Conservation (phyloP, 2,888 invertebrate genomes). For the Cantharis nigra region DNA sequence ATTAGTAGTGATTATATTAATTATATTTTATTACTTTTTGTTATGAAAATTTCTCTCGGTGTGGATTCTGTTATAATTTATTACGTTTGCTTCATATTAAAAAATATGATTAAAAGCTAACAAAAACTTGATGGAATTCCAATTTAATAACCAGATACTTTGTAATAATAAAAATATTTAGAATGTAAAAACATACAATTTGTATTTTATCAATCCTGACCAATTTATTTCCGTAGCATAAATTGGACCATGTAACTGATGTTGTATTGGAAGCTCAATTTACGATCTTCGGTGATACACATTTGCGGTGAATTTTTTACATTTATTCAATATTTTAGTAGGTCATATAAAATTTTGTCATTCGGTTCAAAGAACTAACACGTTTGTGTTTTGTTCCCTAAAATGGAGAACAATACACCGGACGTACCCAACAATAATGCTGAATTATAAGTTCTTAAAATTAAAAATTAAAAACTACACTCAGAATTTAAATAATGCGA, state of each 20-base stretch:
- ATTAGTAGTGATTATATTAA: too few relatives aligned
- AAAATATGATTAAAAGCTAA: not conserved
- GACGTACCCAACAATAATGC: not conserved
- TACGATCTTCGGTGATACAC: not conserved
- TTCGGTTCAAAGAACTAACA: not conserved
- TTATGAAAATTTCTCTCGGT: too few relatives aligned
- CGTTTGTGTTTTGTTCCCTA: not conserved
- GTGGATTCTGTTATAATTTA: not conserved
- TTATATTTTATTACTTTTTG: too few relatives aligned
- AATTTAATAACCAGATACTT: not conserved
- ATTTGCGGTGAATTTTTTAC: not conserved
- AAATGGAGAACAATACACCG: not conserved
- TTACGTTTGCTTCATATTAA: too few relatives aligned
- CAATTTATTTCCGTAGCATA: not conserved
- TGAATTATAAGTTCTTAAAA: not conserved
- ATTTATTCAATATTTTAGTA: not conserved
- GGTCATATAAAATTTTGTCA: not conserved
- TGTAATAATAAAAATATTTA: not conserved
- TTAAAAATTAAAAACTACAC: not conserved
- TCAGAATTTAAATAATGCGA: not conserved
- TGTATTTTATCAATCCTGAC: not conserved
- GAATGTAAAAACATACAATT: not conserved
- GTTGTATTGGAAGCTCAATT: not conserved
- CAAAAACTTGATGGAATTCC: not conserved
- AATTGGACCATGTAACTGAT: not conserved